phyloP scores from a whole-genome alignment of 1,140 invertebrate species.

The Zaprionus inermis region DNA sequence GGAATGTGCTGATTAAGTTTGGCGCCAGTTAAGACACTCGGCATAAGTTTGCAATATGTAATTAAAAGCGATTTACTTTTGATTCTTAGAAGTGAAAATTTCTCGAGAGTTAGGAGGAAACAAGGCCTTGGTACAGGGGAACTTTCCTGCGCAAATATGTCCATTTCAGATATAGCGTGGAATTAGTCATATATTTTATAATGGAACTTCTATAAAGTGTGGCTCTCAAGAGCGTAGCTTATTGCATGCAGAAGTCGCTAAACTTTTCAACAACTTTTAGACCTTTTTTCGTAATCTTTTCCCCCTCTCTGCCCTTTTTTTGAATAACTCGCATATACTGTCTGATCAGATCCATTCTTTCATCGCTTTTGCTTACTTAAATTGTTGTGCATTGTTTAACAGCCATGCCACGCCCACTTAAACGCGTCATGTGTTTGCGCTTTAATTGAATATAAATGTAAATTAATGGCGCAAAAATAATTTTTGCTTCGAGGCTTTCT shows the following conservation, averaged over 20 bases:
- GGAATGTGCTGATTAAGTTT: slow-evolving; percentile 1
- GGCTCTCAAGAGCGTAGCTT: too few species aligned
- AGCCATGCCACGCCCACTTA: slow-evolving; percentile 48
- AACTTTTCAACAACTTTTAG: too few species aligned
- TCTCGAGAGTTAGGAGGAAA: neutral
- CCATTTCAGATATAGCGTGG: too few species aligned
- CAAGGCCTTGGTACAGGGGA: neutral
- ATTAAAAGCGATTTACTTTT: neutral
- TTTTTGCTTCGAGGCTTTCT: slow-evolving; percentile 76
- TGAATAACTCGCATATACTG: neutral
- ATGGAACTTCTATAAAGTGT: neutral
- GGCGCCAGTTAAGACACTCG: neutral
- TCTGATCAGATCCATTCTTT: neutral
- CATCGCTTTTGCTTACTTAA: slow-evolving; percentile 34
- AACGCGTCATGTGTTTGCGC: slow-evolving; percentile 68
- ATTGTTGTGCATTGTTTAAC: slow-evolving; percentile 40
- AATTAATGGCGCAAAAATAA: slow-evolving; percentile 83
- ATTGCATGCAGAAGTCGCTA: too few species aligned
- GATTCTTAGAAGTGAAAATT: neutral
- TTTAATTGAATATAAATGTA: slow-evolving; percentile 83
- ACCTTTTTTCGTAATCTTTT: too few species aligned
- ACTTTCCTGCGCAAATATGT: too few species aligned
- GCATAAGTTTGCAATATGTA: slow-evolving; percentile 5
- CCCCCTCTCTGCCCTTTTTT: neutral
- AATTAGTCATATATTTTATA: too few species aligned